phyloP scores from a whole-genome alignment of 2,113 vertebrate genomes.

The Nannospalax galili region DNA sequence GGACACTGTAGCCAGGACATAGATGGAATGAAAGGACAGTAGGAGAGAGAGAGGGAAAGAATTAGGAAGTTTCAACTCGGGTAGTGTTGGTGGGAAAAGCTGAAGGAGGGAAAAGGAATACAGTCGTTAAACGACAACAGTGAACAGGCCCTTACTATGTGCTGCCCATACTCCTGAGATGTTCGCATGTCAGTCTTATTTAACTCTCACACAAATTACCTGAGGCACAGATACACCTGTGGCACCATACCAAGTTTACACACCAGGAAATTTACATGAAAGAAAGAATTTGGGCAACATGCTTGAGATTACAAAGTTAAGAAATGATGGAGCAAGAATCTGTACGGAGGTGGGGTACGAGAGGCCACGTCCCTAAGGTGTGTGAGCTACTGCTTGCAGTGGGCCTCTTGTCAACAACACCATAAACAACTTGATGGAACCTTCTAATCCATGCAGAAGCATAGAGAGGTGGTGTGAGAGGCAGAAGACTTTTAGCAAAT shows the following conservation, averaged over 20 bases:
- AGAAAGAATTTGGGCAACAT: not conserved
- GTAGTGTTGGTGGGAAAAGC: not conserved
- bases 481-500: not conserved
- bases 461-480: not conserved
- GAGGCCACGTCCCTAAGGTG: no score
- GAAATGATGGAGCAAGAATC: not conserved
- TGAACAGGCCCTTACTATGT: not conserved
- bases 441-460: not conserved
- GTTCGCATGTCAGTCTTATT: not conserved
- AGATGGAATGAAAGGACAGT: not conserved
- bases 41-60: not conserved
- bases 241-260: not conserved
- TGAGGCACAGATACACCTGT: not conserved
- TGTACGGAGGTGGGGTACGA: not conserved
- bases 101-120: not conserved
- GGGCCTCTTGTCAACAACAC: not conserved
- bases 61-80: not conserved
- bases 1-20: not conserved
- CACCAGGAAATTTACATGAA: not conserved
- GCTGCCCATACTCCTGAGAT: not conserved
- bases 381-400: not conserved
- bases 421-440: not conserved
- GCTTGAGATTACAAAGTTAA: not conserved
- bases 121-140: not conserved
- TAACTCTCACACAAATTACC: not conserved